A percentile compares a stretch with the other conserved stretches of the same genome.
These are phyloP conservation scores for Crossocerus cetratus DNA, from an alignment of 2,888 invertebrate species.

Conservation along the genomic window DNA sequence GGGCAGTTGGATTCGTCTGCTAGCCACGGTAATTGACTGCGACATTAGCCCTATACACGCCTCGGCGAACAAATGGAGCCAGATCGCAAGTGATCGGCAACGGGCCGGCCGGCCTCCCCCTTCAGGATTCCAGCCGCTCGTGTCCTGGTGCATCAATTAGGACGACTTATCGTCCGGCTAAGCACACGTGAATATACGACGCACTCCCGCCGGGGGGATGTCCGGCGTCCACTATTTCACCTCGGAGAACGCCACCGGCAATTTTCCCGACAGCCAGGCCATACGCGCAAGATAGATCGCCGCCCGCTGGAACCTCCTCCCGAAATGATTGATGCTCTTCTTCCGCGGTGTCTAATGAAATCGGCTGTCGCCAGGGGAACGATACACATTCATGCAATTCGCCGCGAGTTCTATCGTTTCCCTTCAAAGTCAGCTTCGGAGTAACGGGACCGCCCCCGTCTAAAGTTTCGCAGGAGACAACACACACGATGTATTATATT, in stretches of 20 bases:
- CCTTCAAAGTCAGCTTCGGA: not conserved
- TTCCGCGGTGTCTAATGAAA: not conserved
- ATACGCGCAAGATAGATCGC: not conserved
- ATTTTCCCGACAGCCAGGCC: not conserved
- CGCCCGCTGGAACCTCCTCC: not conserved
- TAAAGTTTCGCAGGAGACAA: conserved; percentile 2
- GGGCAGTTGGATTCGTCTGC: conserved; percentile 54
- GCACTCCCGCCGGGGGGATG: conserved; percentile 1
- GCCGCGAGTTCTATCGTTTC: not conserved
- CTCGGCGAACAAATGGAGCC: conserved; percentile 51
- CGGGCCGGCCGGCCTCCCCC: conserved; percentile 14
- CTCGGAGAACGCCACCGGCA: no score
- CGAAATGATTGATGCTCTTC: not conserved
- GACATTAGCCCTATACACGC: conserved; percentile 52
- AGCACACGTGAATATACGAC: conserved; percentile 45
- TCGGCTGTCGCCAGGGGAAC: conserved; percentile 1
- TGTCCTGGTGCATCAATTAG: conserved; percentile 55
- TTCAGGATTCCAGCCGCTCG: conserved; percentile 10
- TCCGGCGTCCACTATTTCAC: not conserved
- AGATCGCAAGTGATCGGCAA: conserved; percentile 44
- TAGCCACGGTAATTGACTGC: conserved; percentile 51
- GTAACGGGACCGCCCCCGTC: not conserved
- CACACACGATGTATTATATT: conserved; percentile 2
- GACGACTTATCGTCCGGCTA: conserved; percentile 43
- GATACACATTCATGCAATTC: not conserved